A percentile compares a stretch with the other conserved stretches of the same genome.
phyloP scores from a whole-genome alignment of 2,888 invertebrate genomes.

The Dicranocentrus wangi region DNA sequence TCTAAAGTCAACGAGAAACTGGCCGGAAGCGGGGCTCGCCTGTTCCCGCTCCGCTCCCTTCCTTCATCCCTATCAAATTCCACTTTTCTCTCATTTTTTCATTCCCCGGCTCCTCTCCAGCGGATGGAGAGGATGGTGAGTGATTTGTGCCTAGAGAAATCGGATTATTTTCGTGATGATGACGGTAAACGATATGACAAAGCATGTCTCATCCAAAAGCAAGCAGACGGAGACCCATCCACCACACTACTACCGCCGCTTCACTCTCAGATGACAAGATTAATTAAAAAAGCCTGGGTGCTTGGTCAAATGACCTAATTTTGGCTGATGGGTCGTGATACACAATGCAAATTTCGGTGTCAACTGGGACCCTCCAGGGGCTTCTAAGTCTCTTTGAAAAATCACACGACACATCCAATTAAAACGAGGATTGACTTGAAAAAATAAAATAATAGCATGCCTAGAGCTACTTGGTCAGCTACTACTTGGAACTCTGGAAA shows the following conservation, averaged over 20 bases:
- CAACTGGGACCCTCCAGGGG: too few relatives aligned
- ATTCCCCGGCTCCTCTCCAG: neutral
- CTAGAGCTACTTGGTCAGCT: conserved; percentile 1
- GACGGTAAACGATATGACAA: conserved; percentile 2
- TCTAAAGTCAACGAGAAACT: conserved; percentile 19
- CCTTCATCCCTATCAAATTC: neutral
- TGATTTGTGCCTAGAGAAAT: conserved; percentile 54
- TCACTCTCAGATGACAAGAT: conserved; percentile 55
- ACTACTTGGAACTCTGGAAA: too few relatives aligned
- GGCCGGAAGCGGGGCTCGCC: conserved; percentile 41
- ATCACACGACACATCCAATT: conserved; percentile 45
- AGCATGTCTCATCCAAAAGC: neutral
- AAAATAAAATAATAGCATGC: conserved; percentile 33
- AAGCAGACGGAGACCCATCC: too few relatives aligned
- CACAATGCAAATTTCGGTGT: too few relatives aligned
- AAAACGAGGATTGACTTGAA: conserved; percentile 44
- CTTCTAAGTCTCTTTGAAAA: conserved; percentile 26
- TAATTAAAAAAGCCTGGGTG: conserved; percentile 50
- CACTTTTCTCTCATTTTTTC: neutral
- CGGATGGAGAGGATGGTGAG: conserved; percentile 31
- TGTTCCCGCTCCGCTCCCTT: neutral
- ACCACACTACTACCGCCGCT: too few relatives aligned
- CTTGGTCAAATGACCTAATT: conserved; percentile 56
- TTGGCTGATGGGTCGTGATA: too few relatives aligned
- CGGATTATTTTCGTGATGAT: conserved; percentile 23